These are phyloP conservation scores for Anabas testudineus DNA, from an alignment of 2,797 vertebrate species.

Conservation along the genomic window DNA sequence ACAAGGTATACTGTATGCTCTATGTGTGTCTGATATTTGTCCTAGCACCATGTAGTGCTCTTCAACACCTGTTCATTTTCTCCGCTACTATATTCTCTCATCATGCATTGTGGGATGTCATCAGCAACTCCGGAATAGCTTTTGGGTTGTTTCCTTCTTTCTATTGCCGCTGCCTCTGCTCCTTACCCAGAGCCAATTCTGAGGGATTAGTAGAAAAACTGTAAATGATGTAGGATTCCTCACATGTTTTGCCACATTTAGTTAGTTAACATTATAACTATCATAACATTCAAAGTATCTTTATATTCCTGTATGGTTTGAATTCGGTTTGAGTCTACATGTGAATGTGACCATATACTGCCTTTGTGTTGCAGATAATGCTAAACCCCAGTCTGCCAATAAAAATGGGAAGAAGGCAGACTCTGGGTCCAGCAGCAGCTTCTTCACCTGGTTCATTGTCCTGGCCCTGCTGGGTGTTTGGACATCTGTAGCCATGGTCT, in stretches of 20 bases:
- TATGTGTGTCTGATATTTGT: slow-evolving; percentile 54
- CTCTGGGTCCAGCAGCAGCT: slow-evolving; percentile 86
- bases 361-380: slow-evolving; percentile 83
- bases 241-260: neutral
- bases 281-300: neutral
- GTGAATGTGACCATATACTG: neutral
- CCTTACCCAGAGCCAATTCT: neutral
- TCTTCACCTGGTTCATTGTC: slow-evolving; percentile 98
- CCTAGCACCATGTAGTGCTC: slow-evolving; percentile 49
- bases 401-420: slow-evolving; percentile 92
- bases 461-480: slow-evolving; percentile 96
- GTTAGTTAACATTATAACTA: no score
- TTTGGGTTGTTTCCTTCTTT: slow-evolving; percentile 29
- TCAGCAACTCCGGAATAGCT: slow-evolving; percentile 67
- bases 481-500: slow-evolving; percentile 97
- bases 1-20: neutral
- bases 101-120: slow-evolving; percentile 58
- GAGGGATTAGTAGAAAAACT: neutral
- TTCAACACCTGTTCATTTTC: slow-evolving; percentile 80
- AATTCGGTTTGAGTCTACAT: no score
- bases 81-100: slow-evolving; percentile 61
- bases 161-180: neutral
- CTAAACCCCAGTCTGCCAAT: slow-evolving; percentile 81
- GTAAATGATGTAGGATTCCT: neutral
- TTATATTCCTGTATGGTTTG: neutral